Evolutionary conservation across 1,140 invertebrate genomes (phyloP), one percentile per base, ranked within the genome.

Genomic region (Sinella curviseta): DNA sequence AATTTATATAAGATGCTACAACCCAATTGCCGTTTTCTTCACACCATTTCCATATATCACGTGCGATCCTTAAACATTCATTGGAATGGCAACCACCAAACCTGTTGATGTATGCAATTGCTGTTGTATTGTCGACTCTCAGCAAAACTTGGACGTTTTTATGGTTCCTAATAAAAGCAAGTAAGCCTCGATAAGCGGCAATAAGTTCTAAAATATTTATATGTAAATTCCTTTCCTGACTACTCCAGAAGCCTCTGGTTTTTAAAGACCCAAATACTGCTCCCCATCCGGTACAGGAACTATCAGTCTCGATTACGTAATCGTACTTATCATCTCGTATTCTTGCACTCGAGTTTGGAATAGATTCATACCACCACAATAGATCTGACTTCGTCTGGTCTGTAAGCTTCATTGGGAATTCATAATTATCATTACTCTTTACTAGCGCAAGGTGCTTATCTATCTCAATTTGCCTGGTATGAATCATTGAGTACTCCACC

Each of bases 41-140:
- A 35, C 34, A 36, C 34, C 39, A 76, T 54, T 76, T 30, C 74
- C 74, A 76, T 14, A 76, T 76, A 12, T 16, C 31, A 20, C 39
- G 35, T 0, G 76, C 35, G 30, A 77, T 73, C 70, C 77, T 73
- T 24, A 67, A 20, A 76, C 34, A 55, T 2, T 76, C 17, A 8
- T 30, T 48, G 20, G 24, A 24, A 0, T 31, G 2, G 36, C 67
- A 57, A 48, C 80, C 80, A 1, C 80, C 80, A 16, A 48, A 75
- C 16, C 35, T 73, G 57, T 81, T 81, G 0, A 81, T 76, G 67
- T 81, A 81, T n/a, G 80, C 36, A 4, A 81, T 55, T 26, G 80
- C 77, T 12, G 54, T 55, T 33, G 28, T 75, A 54, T 35, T 80
- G 26, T 80, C 79, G 0, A 65, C 17, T 34, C 76, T 16, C 0